Percentiles rank a stretch among this genome's conserved stretches.
phyloP scores from a whole-genome alignment of 2,888 invertebrate species.

The Lasioglossum oenotherae region DNA sequence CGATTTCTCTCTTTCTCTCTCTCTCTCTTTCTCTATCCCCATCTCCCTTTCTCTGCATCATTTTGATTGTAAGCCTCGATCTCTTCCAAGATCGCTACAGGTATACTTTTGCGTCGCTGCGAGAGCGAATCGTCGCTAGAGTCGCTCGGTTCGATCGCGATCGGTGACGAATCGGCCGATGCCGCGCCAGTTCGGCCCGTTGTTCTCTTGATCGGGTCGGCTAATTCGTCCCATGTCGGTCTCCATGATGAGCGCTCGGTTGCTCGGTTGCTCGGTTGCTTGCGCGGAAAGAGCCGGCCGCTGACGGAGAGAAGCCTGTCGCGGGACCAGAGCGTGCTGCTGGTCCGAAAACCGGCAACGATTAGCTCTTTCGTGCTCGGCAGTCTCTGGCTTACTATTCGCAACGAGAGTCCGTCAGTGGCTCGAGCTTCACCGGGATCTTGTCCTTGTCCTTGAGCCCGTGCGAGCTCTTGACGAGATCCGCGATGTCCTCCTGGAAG shows the following conservation, averaged over 20 bases:
- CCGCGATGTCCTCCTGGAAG: constrained; percentile 88
- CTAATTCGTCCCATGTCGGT: not conserved
- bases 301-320: not conserved
- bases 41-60: constrained; percentile 2
- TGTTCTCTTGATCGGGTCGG: not conserved
- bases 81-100: constrained; percentile 35
- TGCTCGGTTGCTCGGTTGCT: not conserved
- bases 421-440: constrained; percentile 90
- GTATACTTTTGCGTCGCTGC: constrained; percentile 28
- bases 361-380: constrained; percentile 40
- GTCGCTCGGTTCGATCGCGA: not conserved
- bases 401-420: constrained; percentile 88
- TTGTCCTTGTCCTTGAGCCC: constrained; percentile 83
- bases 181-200: not conserved
- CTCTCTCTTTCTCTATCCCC: not conserved
- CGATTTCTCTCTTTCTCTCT: too few relatives aligned
- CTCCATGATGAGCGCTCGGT: not conserved
- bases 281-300: constrained; percentile 7
- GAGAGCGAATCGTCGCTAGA: constrained; percentile 26
- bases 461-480: constrained; percentile 87
- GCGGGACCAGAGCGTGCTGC: not conserved
- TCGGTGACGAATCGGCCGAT: not conserved
- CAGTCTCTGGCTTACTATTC: constrained; percentile 84
- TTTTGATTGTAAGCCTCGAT: constrained; percentile 68
- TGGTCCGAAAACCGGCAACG: constrained; percentile 26